Conservation (phyloP, 1,140 invertebrate species). For the Mizuhopecten yessoensis region DNA sequence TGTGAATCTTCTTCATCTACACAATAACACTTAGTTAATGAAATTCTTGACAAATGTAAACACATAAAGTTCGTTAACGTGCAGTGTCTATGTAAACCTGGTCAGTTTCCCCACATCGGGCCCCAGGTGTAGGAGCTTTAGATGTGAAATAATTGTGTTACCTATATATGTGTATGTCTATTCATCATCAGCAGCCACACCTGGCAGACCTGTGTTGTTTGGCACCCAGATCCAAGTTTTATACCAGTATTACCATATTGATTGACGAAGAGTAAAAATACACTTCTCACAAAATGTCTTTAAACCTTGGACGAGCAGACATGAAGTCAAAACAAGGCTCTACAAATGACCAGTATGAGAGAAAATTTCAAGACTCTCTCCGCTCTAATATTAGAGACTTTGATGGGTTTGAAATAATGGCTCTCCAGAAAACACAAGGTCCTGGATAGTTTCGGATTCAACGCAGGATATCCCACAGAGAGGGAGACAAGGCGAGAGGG, state of each 20-base stretch:
- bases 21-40: neutral
- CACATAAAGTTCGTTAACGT: neutral
- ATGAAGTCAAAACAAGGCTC: neutral
- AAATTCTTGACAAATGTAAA: neutral
- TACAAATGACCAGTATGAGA: neutral
- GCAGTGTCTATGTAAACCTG: neutral
- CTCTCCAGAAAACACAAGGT: neutral
- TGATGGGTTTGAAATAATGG: slow-evolving; percentile 45
- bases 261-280: too few species aligned
- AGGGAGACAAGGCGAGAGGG: neutral
- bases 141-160: slow-evolving; percentile 14
- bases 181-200: neutral
- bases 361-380: neutral
- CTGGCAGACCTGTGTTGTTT: neutral
- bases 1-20: neutral
- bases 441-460: slow-evolving; percentile 11
- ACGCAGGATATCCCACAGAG: neutral
- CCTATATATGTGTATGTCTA: slow-evolving; percentile 1
- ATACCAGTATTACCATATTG: neutral
- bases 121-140: neutral
- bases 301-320: neutral
- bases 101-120: neutral
- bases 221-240: neutral
- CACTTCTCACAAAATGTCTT: neutral
- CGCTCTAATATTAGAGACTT: slow-evolving; percentile 14